Evolutionary conservation across 2,888 invertebrate species (phyloP), one percentile per base, ranked within the genome.

Genomic region (Stictocephala bisonia): DNA sequence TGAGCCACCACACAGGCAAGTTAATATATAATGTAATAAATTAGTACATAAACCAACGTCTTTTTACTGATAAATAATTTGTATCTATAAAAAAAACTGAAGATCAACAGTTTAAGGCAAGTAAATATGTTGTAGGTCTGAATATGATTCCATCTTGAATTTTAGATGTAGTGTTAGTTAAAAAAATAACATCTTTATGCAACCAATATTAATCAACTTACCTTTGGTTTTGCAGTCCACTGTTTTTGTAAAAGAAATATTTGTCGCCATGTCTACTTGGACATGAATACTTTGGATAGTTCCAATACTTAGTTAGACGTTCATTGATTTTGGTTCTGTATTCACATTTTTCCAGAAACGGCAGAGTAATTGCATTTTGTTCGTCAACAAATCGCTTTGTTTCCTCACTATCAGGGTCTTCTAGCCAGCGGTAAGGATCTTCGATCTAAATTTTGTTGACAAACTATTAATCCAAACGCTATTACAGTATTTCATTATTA

Each of bases 181-280:
- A 58, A 35, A 4, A 27, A 1, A 26, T 18, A n/a, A n/a, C 20
- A 40, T n/a, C 18, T 15, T 31, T 7, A 18, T 11, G 31, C 64
- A 22, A 68, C 26, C 18, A 22, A 56, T n/a, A n/a, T n/a, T n/a
- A n/a, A n/a, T n/a, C n/a, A n/a, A 56, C 11, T 75, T 81, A 95
- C 95, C 92, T 93, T 84, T 99, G 99, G 85, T 99, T 98, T 85
- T 99, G 99, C 72, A 99, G 87, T 0, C 99, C 99, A 35, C 94
- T 91, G 83, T 99, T 99, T 86, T 92, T 92, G 80, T 90, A 93
- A 85, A 94, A 97, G 85, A 94, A 99, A 84, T 97, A 99, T 82
- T 89, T 88, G 77, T 90, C 86, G 2, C 97, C 98, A 80, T 93
- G 89, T 79, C 90, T 90, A 81, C 88, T 90, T 0, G 97, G 97